Conservation (phyloP, 1,140 invertebrate species). For the Tetragonula clypearis region DNA sequence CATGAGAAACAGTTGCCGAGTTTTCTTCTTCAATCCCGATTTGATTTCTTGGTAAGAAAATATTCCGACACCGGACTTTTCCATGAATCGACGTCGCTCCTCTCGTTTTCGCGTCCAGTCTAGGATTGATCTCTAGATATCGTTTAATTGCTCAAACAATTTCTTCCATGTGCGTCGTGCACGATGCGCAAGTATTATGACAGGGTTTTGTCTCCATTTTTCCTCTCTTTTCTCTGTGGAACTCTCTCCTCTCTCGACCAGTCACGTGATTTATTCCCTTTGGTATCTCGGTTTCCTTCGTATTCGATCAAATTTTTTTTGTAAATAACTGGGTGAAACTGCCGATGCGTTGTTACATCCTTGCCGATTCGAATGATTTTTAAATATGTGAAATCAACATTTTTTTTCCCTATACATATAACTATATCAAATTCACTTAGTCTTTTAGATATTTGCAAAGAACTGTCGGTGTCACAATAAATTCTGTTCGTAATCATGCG, state of each 20-base stretch:
- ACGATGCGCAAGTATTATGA: slow-evolving; percentile 63
- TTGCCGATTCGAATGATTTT: too few relatives aligned
- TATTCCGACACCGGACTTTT: slow-evolving; percentile 7
- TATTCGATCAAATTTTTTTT: slow-evolving; percentile 8
- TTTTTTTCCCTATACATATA: too few relatives aligned
- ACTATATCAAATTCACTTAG: too few relatives aligned
- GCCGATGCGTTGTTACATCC: too few relatives aligned
- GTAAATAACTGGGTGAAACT: slow-evolving; percentile 14
- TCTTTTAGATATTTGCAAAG: too few relatives aligned
- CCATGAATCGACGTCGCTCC: slow-evolving; percentile 19
- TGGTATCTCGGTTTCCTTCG: neutral
- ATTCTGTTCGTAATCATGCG: too few relatives aligned
- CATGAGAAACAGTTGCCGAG: neutral
- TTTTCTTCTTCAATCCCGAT: neutral
- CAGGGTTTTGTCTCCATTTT: slow-evolving; percentile 30
- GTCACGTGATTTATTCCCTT: neutral
- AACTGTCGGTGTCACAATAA: too few relatives aligned
- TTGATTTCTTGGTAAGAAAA: slow-evolving; percentile 26
- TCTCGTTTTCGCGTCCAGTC: slow-evolving; percentile 9
- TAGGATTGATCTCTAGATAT: slow-evolving; percentile 61
- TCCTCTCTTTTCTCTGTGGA: neutral
- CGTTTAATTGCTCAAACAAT: slow-evolving; percentile 78
- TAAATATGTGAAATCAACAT: too few relatives aligned
- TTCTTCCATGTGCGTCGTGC: slow-evolving; percentile 71
- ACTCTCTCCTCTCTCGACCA: neutral